phyloP scores from a whole-genome alignment of 2,888 invertebrate species.

The Apocheima hispidaria region DNA sequence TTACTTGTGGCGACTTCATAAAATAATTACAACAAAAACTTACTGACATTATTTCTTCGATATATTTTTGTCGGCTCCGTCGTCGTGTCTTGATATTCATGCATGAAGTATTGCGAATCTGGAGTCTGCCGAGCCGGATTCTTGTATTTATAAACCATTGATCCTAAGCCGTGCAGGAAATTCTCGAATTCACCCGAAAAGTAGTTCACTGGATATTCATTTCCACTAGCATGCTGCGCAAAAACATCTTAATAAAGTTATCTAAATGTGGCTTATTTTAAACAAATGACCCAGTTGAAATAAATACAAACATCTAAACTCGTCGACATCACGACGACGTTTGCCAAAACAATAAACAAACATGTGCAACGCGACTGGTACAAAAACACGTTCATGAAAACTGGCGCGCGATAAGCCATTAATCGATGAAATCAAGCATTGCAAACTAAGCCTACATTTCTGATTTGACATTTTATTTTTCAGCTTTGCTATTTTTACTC shows the following conservation, averaged over 20 bases:
- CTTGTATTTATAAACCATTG: conserved; percentile 55
- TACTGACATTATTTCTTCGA: conserved; percentile 51
- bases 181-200: conserved; percentile 54
- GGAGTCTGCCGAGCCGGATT: conserved; percentile 26
- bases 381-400: conserved; percentile 56
- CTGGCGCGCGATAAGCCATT: conserved; percentile 41
- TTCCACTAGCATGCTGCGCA: conserved; percentile 12
- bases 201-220: conserved; percentile 12
- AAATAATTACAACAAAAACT: conserved; percentile 39
- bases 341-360: conserved; percentile 40
- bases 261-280: neutral
- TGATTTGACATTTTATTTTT: conserved; percentile 25
- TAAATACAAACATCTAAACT: conserved; percentile 46
- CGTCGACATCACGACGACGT: conserved; percentile 37
- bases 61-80: conserved; percentile 19
- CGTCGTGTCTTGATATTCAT: conserved; percentile 35
- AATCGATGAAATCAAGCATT: conserved; percentile 38
- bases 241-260: conserved; percentile 14
- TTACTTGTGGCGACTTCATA: conserved; percentile 14
- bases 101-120: conserved; percentile 15
- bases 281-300: conserved; percentile 11
- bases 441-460: conserved; percentile 11
- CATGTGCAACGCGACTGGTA: conserved; percentile 40
- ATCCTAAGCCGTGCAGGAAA: conserved; percentile 58
- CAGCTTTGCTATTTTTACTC: conserved; percentile 10